These are phyloP conservation scores for Neoscelio sp. DNA, from an alignment of 2,888 invertebrate genomes.

Conservation along the genomic window DNA sequence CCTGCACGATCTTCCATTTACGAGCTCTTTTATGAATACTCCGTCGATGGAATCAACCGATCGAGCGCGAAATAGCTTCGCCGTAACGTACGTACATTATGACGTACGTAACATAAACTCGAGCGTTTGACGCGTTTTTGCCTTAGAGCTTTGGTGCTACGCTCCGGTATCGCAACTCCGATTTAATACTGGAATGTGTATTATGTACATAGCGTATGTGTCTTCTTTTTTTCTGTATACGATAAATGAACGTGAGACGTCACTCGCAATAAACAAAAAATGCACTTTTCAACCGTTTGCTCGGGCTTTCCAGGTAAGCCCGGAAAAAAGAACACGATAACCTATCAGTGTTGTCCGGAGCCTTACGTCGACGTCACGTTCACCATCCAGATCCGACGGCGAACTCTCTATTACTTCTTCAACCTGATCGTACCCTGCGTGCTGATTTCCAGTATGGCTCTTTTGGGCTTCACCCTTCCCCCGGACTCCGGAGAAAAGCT, in stretches of 20 bases:
- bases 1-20: too few relatives aligned
- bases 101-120: too few relatives aligned
- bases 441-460: constrained; percentile 98
- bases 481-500: constrained; percentile 99
- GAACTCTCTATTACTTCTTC: constrained; percentile 99
- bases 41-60: too few relatives aligned
- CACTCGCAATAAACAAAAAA: too few relatives aligned
- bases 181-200: too few relatives aligned
- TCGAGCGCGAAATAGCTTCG: too few relatives aligned
- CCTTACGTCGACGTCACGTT: constrained; percentile 98
- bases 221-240: neutral
- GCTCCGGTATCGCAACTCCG: neutral
- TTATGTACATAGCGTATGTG: too few relatives aligned
- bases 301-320: constrained; percentile 89
- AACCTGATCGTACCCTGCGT: constrained; percentile 99
- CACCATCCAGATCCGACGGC: constrained; percentile 97
- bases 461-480: constrained; percentile 98
- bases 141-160: too few relatives aligned
- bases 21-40: too few relatives aligned
- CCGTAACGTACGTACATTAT: too few relatives aligned
- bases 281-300: constrained; percentile 4
- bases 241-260: too few relatives aligned
- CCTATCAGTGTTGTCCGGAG: constrained; percentile 96
- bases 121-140: too few relatives aligned
- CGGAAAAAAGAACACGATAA: constrained; percentile 94